Conservation (phyloP, 2,888 invertebrate genomes). For the Leptopilina myrica region DNA sequence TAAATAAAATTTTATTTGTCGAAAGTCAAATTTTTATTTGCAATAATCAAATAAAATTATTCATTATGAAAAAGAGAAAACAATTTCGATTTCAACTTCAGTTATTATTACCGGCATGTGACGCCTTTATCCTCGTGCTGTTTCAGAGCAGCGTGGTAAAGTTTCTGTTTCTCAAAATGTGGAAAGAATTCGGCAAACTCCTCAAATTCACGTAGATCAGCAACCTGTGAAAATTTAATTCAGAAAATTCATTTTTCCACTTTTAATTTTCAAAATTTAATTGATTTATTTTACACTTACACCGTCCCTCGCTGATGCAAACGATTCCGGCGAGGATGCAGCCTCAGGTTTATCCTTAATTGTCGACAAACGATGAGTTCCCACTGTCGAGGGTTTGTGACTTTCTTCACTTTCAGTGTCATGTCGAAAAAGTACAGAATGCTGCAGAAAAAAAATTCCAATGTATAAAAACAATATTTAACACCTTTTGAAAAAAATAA, state of each 20-base stretch:
- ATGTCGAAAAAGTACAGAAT: conserved; percentile 90
- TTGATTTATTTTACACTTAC: conserved; percentile 73
- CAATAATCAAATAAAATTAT: too few species aligned
- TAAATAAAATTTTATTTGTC: too few species aligned
- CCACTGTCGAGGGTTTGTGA: conserved; percentile 77
- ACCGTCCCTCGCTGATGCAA: conserved; percentile 96
- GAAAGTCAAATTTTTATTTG: too few species aligned
- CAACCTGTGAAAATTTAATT: conserved; percentile 80
- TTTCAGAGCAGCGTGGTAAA: conserved; percentile 91
- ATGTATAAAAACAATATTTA: too few species aligned
- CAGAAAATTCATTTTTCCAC: neutral
- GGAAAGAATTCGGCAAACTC: conserved; percentile 87
- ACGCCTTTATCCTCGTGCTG: conserved; percentile 87
- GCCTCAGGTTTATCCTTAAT: conserved; percentile 75
- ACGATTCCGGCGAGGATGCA: conserved; percentile 95
- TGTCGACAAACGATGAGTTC: conserved; percentile 72
- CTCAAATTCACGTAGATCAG: conserved; percentile 92
- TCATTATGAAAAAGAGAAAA: too few species aligned
- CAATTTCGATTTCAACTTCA: neutral
- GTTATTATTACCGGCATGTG: conserved; percentile 79
- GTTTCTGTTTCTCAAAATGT: conserved; percentile 87
- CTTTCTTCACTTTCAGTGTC: conserved; percentile 81
- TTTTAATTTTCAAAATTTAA: neutral
- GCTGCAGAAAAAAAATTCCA: conserved; percentile 76
- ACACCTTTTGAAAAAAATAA: neutral